Percentiles rank a stretch among this genome's conserved stretches.
Evolutionary conservation across 2,797 vertebrate genomes (phyloP).

Genomic region (Benthosema pterotum): DNA sequence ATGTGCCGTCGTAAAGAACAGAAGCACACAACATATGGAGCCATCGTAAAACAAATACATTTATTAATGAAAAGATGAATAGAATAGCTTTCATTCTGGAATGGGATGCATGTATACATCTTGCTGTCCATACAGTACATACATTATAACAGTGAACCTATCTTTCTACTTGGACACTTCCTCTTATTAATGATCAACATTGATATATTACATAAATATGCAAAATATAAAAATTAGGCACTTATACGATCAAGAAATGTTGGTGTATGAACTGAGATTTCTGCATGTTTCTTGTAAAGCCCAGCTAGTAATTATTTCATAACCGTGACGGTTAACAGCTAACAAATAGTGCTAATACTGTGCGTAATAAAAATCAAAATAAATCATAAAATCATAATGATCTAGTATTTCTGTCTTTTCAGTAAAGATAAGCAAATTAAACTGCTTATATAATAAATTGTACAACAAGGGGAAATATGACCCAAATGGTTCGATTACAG

Average conservation of each 20-base stretch:
- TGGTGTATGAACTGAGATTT: conserved; percentile 30
- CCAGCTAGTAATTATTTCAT: conserved; percentile 46
- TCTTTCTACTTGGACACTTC: conserved; percentile 50
- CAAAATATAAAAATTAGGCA: conserved; percentile 78
- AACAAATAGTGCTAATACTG: neutral
- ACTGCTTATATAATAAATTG: conserved; percentile 1
- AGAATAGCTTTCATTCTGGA: conserved; percentile 41
- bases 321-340: conserved; percentile 6
- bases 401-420: neutral
- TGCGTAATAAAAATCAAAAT: no score
- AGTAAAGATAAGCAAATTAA: neutral
- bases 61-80: conserved; percentile 70
- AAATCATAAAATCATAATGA: neutral
- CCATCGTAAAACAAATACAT: conserved; percentile 56
- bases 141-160: conserved; percentile 45
- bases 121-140: conserved; percentile 46
- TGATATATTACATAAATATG: conserved; percentile 64
- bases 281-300: conserved; percentile 37
- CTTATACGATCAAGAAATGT: conserved; percentile 52
- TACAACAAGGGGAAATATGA: neutral
- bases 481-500: neutral
- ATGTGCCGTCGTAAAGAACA: neutral
- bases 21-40: neutral
- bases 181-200: conserved; percentile 45
- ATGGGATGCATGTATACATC: conserved; percentile 26